A percentile compares a stretch with the other conserved stretches of the same genome.
Evolutionary conservation across 2,797 vertebrate genomes (phyloP).

Genomic region (Scleropages formosus): DNA sequence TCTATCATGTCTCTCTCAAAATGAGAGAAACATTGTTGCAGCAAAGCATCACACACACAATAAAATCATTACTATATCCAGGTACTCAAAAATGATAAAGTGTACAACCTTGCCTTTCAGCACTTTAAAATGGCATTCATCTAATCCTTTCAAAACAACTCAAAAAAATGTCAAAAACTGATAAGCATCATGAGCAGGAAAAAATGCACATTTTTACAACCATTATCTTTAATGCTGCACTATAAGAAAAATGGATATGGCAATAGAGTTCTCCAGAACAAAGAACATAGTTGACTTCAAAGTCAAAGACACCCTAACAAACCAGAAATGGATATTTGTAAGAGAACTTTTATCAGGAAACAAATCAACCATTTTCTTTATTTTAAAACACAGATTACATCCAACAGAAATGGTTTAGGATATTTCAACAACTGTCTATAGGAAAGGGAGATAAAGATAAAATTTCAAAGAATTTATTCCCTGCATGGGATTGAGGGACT

Average conservation of each 20-base stretch:
- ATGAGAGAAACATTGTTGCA: slow-evolving; percentile 38
- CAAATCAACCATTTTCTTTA: background rate
- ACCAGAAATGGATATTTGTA: slow-evolving; percentile 10
- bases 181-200: slow-evolving; percentile 55
- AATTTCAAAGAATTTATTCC: background rate
- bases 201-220: slow-evolving; percentile 21
- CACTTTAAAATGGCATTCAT: slow-evolving; percentile 64
- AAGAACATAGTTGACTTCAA: slow-evolving; percentile 36
- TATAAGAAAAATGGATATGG: slow-evolving; percentile 10
- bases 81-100: slow-evolving; percentile 75
- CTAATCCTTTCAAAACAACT: slow-evolving; percentile 53
- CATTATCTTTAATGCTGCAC: background rate
- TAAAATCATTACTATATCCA: slow-evolving; percentile 72
- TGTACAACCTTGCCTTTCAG: slow-evolving; percentile 68
- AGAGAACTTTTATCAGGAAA: background rate
- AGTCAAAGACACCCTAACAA: slow-evolving; percentile 35
- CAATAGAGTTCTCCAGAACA: slow-evolving; percentile 25
- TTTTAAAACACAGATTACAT: too few species aligned
- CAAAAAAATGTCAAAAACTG: slow-evolving; percentile 52
- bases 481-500: too few species aligned
- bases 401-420: background rate
- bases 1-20: slow-evolving; percentile 52
- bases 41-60: slow-evolving; percentile 56
- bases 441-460: background rate
- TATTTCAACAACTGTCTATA: background rate